Evolutionary conservation across 2,113 vertebrate species (phyloP).

Genomic region (Holacanthus passer): DNA sequence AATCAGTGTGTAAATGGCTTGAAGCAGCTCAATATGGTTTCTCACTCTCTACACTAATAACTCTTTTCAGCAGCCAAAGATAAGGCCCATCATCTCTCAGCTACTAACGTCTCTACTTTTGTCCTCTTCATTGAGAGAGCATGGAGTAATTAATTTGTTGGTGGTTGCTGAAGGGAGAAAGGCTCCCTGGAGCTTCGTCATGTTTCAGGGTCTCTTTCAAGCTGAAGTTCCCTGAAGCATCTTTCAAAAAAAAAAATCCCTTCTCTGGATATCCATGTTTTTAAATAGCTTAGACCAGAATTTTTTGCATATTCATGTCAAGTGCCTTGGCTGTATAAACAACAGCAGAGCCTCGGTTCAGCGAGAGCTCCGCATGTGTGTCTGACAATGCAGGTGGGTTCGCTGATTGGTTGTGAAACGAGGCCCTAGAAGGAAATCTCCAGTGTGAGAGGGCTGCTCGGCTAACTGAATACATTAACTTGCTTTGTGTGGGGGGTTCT

Average conservation of each 20-base stretch:
- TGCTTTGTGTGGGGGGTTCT: conserved; percentile 34
- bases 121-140: conserved; percentile 38
- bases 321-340: conserved; percentile 17
- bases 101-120: conserved; percentile 15
- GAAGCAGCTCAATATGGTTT: conserved; percentile 23
- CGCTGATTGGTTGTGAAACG: conserved; percentile 25
- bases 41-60: conserved; percentile 5
- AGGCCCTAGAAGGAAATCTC: conserved; percentile 37
- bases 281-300: conserved; percentile 25
- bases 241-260: background rate
- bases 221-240: conserved; percentile 26
- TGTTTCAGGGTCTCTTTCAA: conserved; percentile 65
- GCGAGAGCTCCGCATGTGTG: conserved; percentile 1
- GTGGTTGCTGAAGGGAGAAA: conserved; percentile 42
- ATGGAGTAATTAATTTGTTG: conserved; percentile 63
- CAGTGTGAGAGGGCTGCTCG: conserved; percentile 5
- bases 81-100: conserved; percentile 34
- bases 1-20: conserved; percentile 9
- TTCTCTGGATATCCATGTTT: conserved; percentile 21
- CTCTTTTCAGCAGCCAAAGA: conserved; percentile 39
- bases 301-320: conserved; percentile 48
- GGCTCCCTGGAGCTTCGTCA: conserved; percentile 40
- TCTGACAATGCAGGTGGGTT: conserved; percentile 27
- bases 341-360: background rate
- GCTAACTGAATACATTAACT: conserved; percentile 41